Evolutionary conservation across 1,140 invertebrate genomes (phyloP), one percentile per base, ranked within the genome.

Genomic region (Berghia stephanieae): DNA sequence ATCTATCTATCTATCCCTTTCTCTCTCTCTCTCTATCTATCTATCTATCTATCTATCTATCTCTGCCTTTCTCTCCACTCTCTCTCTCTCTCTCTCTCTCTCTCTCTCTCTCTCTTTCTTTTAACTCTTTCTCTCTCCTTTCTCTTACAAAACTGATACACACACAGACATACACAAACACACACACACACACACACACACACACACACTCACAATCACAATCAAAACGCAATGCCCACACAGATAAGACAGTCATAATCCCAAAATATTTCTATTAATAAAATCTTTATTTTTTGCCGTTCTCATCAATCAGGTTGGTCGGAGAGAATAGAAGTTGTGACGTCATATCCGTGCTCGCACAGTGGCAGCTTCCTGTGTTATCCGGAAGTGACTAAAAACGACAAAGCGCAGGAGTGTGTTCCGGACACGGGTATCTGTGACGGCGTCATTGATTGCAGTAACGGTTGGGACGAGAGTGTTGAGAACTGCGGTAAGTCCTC

Each of bases 21-120:
- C 3, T 72, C n/a, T 72, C 3, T 42, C 36, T 70, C 18, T 70
- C 34, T 70, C 18, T 70, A 36, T 42, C 3, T 44, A 4, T 49
- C 18, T 18, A 3, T 40, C 8, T 49, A 36, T 49, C 27, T 72
- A 27, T 72, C 44, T 1, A 1, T n/a, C 42, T 43, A 40, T 70
- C 68, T 43, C 31, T 70, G 38, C 24, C 16, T 70, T 43, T 40
- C 2, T 70, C 68, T 70, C 21, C n/a, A n/a, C n/a, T 60, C 55
- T 60, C n/a, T 60, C 55, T 60, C 55, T 60, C 55, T 60, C 55
- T 6, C 55, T 60, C 55, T 60, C 55, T 60, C 55, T 60, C 55
- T 60, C 55, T 21, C 55, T 60, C 42, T 44, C 68, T 43, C 31
- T 31, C 36, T 42, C 31, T 43, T 38, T 38, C 24, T 18, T 38